phyloP scores from a whole-genome alignment of 1,140 invertebrate species.

The Archivesica marissinica region DNA sequence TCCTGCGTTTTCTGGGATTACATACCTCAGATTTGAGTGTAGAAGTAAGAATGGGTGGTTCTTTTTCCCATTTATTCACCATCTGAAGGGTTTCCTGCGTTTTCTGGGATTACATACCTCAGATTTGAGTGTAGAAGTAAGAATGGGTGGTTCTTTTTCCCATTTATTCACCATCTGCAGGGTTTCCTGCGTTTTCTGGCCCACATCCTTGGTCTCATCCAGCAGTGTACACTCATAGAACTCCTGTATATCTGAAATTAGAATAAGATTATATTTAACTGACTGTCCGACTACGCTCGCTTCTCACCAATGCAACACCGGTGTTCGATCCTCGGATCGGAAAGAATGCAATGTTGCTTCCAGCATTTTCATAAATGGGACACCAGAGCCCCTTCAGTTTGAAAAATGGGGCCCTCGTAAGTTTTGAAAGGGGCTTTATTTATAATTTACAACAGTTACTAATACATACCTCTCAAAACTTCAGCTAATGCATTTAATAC shows the following conservation, averaged over 20 bases:
- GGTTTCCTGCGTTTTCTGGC: constrained; percentile 98
- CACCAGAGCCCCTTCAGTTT: too few species aligned
- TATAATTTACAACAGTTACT: too few species aligned
- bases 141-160: constrained; percentile 85
- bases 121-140: constrained; percentile 66
- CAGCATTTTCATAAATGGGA: too few species aligned
- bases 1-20: constrained; percentile 98
- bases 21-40: constrained; percentile 67
- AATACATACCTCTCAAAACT: too few species aligned
- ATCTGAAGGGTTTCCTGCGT: constrained; percentile 97
- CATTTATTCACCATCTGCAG: constrained; percentile 98
- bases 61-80: constrained; percentile 94
- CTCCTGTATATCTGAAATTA: constrained; percentile 97
- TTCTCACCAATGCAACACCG: too few species aligned
- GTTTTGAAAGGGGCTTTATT: too few species aligned
- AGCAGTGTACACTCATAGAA: constrained; percentile 98
- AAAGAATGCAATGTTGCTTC: too few species aligned
- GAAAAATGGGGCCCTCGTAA: too few species aligned
- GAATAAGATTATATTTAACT: neutral
- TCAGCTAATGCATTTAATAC: too few species aligned
- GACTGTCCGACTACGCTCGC: neutral
- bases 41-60: constrained; percentile 73
- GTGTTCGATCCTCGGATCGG: too few species aligned
- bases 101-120: constrained; percentile 90
- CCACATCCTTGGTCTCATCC: constrained; percentile 96